These are phyloP conservation scores for Eretmochelys imbricata DNA, from an alignment of 2,113 vertebrate genomes.

Conservation along the genomic window DNA sequence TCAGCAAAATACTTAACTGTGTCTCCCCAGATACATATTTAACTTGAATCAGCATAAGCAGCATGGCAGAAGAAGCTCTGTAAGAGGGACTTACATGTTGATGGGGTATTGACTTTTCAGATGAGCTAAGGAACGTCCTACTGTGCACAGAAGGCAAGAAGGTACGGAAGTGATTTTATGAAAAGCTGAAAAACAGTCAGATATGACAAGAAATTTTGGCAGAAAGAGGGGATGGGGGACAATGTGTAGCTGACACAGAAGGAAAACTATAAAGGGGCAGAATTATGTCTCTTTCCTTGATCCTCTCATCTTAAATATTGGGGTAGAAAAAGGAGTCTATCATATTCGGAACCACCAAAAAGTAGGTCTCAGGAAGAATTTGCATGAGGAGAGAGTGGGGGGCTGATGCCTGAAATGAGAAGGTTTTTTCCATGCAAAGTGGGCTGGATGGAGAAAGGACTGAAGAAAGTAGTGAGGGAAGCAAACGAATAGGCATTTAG, in stretches of 20 bases:
- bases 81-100: neutral
- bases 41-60: neutral
- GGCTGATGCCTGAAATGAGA: constrained; percentile 49
- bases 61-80: neutral
- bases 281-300: neutral
- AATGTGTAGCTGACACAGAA: neutral
- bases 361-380: constrained; percentile 26
- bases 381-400: constrained; percentile 36
- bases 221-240: neutral
- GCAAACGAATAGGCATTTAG: too few relatives aligned
- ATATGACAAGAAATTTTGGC: neutral
- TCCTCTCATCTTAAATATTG: neutral
- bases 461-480: constrained; percentile 46
- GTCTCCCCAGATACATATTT: neutral
- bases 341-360: constrained; percentile 10
- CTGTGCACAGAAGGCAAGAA: neutral
- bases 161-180: neutral
- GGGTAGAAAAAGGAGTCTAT: constrained; percentile 21
- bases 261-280: neutral
- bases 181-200: neutral
- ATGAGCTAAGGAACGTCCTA: neutral
- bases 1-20: neutral
- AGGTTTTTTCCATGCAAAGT: constrained; percentile 42
- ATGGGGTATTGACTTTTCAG: neutral
- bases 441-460: constrained; percentile 57